phyloP scores from a whole-genome alignment of 1,140 invertebrate species.

The Microplitis mediator region DNA sequence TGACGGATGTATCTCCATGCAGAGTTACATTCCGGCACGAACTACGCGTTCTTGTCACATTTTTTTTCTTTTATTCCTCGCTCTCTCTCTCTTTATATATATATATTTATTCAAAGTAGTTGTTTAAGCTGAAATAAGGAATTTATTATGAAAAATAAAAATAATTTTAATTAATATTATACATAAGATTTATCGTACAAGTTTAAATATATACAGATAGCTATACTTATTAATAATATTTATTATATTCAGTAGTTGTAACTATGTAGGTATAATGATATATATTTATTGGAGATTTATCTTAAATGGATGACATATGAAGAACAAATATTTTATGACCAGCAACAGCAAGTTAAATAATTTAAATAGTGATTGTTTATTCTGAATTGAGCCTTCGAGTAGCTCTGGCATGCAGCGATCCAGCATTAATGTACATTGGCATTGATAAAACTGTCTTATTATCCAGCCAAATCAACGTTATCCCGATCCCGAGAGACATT shows the following conservation, averaged over 20 bases:
- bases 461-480: neutral
- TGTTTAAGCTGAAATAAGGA: no score
- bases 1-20: conserved; percentile 21
- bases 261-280: neutral
- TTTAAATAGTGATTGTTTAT: neutral
- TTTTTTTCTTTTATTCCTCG: neutral
- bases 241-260: no score
- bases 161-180: no score
- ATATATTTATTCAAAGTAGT: neutral
- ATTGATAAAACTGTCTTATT: conserved; percentile 18
- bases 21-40: conserved; percentile 20
- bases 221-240: no score
- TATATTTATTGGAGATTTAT: neutral
- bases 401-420: neutral
- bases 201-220: no score
- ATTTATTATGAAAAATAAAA: no score
- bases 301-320: neutral
- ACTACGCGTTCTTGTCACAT: conserved; percentile 7
- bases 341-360: neutral
- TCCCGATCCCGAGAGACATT: neutral
- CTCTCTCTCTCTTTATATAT: neutral
- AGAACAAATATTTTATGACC: neutral
- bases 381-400: conserved; percentile 6
- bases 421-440: neutral
- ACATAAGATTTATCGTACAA: no score